Base-by-base conservation (phyloP, 1,140 invertebrate genomes). In the Bombus haemorrhoidalis region DNA sequence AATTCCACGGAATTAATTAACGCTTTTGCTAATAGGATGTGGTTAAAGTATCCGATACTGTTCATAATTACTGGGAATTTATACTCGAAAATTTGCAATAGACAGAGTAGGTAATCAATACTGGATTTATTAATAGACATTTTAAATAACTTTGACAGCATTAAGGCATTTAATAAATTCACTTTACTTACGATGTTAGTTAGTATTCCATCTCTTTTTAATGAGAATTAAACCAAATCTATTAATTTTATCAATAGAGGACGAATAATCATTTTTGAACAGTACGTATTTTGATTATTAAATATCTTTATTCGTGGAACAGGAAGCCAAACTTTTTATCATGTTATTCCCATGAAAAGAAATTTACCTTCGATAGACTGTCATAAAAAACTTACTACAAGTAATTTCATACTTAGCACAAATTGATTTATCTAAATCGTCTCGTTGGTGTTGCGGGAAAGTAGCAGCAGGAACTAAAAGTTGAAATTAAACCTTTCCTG, bases 401-500 rank as follows among this genome's bases (percentile, higher is more conserved):
- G 41, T 43, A 43, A 47, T 79, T 68, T 43, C 77, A 34, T 43
- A n/a, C 18, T 1, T 13, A 59, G 1, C 12, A 4, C 12, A 25
- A 64, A 43, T 3, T 39, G 5, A 28, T 79, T 79, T 79, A 37
- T 68, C 47, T 79, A 79, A 79, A 68, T 32, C 64, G 32, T 79
- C 47, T n/a, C 12, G 10, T 22, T 53, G 22, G 10, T 39, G 41
- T 6, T 37, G 41, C 53, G 62, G 62, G 37, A 39, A 62, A 83
- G 73, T 82, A 87, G 80, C 59, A 32, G 77, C 43, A 79, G 47
- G 32, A 34, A 32, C 37, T 18, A 32, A 53, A 75, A 77, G 47
- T 81, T 81, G 34, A 41, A 32, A 72, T 81, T 72, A 72, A 71
- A 72, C 25, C 68, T 59, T 3, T 59, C 34, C 53, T 15, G 3